Evolutionary conservation across 2,113 vertebrate genomes (phyloP), one percentile per base, ranked within the genome.

Genomic region (Dipodomys merriami): DNA sequence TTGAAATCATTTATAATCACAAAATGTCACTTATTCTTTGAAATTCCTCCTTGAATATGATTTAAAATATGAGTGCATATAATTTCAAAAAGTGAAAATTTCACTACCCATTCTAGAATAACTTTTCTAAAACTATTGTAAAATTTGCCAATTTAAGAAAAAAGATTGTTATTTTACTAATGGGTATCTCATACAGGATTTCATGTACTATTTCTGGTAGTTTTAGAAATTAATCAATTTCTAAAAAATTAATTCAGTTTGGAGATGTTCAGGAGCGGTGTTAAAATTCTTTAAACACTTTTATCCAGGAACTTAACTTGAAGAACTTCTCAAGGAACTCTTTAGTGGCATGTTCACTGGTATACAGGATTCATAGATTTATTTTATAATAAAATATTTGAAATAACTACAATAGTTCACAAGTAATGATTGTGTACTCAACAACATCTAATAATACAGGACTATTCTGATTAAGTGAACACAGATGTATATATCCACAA

Each of bases 31-130:
- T 69, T 22, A 83, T 91, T 7, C n/a, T 62, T 89, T 83, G 30
- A 39, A 73, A 81, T 87, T 80, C 6, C 30, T 91, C 35, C 33
- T 80, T 91, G 49, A 86, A 62, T 91, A 69, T 44, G 20, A 57
- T 72, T 78, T 82, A 78, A 94, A 86, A 29, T 83, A n/a, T 81
- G 33, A 76, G 64, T 72, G 91, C 67, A 15, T 2, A 76, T 53
- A 86, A 60, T 78, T 90, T 18, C 15, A 16, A 49, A 93, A 92
- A 76, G 83, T 92, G 76, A 81, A 68, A 86, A 69, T 73, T 92
- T 84, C 33, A 72, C 35, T 46, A 29, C 25, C 44, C 89, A 27
- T 74, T 60, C 65, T 84, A 62, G 27, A 83, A 13, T 71, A 25
- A 72, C 62, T 83, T 73, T 86, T 73, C 23, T 44, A 73, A 82